Evolutionary conservation across 2,113 vertebrate species (phyloP).

Genomic region (Otis tarda): DNA sequence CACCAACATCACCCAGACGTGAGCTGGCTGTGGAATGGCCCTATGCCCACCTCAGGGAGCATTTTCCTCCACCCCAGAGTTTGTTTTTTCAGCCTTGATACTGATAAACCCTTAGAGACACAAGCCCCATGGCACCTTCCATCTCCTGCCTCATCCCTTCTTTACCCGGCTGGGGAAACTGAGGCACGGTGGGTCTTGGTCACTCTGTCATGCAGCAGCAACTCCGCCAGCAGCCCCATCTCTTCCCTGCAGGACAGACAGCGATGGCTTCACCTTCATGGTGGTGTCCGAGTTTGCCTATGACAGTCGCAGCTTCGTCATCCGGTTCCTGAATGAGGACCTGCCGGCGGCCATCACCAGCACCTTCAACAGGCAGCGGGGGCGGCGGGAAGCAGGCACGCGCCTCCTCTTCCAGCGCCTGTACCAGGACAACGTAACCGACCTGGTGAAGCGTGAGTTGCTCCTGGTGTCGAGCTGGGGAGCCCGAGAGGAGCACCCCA

Average conservation of each 20-base stretch:
- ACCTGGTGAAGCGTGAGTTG: constrained; percentile 56
- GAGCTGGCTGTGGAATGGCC: neutral
- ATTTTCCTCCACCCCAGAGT: neutral
- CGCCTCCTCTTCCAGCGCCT: neutral
- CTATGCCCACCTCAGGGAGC: neutral
- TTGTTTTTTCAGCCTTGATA: neutral
- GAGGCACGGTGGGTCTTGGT: rapidly evolving
- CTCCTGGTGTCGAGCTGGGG: rapidly evolving
- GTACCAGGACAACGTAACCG: neutral
- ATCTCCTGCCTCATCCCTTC: neutral
- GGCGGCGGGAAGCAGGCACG: rapidly evolving
- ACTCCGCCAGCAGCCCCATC: neutral
- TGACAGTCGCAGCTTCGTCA: neutral
- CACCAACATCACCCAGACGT: constrained; percentile 29
- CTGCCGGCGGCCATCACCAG: neutral
- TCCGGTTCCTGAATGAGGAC: constrained; percentile 4
- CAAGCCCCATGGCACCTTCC: neutral
- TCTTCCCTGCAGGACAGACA: neutral
- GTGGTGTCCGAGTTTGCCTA: constrained; percentile 22
- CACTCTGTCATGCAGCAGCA: neutral
- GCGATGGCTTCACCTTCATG: neutral
- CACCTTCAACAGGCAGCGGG: neutral
- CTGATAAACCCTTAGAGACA: neutral
- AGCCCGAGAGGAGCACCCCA: rapidly evolving
- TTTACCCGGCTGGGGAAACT: neutral